Evolutionary conservation across 2,888 invertebrate genomes (phyloP).

Genomic region (Microplitis manilae): DNA sequence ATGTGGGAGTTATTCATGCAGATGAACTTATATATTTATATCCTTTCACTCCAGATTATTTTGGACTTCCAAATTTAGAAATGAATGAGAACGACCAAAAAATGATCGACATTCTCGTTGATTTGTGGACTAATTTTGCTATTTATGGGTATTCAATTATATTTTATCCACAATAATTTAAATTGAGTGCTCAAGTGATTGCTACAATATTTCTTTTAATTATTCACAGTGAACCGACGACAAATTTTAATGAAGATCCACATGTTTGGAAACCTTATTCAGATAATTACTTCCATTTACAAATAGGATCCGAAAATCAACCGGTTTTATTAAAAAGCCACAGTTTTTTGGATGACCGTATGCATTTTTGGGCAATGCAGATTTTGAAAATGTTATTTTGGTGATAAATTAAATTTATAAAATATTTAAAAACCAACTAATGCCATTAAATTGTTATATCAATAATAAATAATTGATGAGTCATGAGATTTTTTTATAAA

Average conservation of each 20-base stretch:
- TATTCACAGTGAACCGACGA: conserved; percentile 40
- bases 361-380: conserved; percentile 52
- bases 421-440: not conserved
- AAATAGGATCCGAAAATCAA: conserved; percentile 48
- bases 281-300: conserved; percentile 44
- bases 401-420: not conserved
- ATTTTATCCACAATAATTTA: not conserved
- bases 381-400: conserved; percentile 36
- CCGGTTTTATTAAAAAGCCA: conserved; percentile 22
- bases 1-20: conserved; percentile 70
- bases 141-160: conserved; percentile 48
- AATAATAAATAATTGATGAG: not conserved
- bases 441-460: not conserved
- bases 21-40: conserved; percentile 73
- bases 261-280: conserved; percentile 50
- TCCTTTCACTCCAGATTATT: conserved; percentile 42
- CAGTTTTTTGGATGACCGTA: conserved; percentile 39
- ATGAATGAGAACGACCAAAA: conserved; percentile 53
- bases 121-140: conserved; percentile 70
- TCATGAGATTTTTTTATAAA: not conserved
- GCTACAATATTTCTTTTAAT: not conserved
- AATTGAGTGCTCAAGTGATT: conserved; percentile 30
- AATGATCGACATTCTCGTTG: conserved; percentile 65
- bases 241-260: conserved; percentile 28
- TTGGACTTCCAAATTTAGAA: conserved; percentile 35